Percentiles rank a stretch among this genome's conserved stretches.
phyloP scores from a whole-genome alignment of 2,888 invertebrate species.

The Eustalomyia histrio region DNA sequence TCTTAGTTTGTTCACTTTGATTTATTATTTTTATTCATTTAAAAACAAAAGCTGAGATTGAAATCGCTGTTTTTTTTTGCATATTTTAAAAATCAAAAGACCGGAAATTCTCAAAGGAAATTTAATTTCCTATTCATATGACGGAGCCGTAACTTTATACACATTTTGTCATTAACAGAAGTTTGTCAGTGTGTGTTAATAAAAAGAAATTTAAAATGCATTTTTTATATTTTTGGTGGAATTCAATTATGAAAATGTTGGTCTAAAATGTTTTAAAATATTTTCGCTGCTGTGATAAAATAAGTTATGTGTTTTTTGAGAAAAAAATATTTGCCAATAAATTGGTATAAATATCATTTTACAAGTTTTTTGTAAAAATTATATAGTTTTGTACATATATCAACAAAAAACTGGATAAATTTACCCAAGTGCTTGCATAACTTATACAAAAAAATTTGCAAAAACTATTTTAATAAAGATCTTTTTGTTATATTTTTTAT shows the following conservation, averaged over 20 bases:
- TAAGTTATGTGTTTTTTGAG: too few relatives aligned
- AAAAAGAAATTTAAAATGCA: not conserved
- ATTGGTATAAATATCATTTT: too few relatives aligned
- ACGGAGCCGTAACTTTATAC: slow-evolving; percentile 30
- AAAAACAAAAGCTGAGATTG: slow-evolving; percentile 44
- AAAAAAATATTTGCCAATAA: too few relatives aligned
- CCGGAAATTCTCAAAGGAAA: slow-evolving; percentile 61
- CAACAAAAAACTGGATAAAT: too few relatives aligned
- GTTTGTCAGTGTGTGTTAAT: not conserved
- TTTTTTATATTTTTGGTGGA: not conserved
- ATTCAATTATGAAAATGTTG: not conserved
- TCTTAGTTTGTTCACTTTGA: not conserved
- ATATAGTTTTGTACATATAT: too few relatives aligned
- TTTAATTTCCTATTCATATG: slow-evolving; percentile 60
- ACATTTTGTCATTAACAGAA: not conserved
- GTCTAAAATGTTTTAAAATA: too few relatives aligned
- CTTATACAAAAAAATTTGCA: too few relatives aligned
- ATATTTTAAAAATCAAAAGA: slow-evolving; percentile 16
- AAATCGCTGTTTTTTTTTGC: slow-evolving; percentile 34
- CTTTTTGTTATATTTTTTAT: too few relatives aligned
- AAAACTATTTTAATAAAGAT: too few relatives aligned
- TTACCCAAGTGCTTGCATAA: too few relatives aligned
- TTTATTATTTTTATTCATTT: not conserved
- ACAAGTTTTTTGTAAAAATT: too few relatives aligned
- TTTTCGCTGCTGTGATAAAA: too few relatives aligned